These are phyloP conservation scores for Bursaphelenchus okinawaensis DNA, from an alignment of 2,888 invertebrate species.

Conservation along the genomic window DNA sequence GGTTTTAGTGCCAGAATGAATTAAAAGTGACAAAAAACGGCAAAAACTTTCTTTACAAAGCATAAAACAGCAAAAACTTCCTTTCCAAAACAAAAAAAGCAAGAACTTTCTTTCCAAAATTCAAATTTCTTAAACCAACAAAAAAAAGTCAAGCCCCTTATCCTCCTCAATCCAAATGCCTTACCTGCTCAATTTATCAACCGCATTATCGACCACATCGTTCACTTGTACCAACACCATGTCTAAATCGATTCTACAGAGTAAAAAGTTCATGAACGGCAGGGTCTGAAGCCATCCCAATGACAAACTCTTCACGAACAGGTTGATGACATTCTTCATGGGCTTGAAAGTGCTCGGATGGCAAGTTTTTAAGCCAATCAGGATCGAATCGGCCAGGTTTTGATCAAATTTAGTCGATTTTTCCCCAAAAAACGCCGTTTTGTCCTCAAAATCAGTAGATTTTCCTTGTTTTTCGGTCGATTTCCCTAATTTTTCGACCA, in stretches of 20 bases:
- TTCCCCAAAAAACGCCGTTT: neutral
- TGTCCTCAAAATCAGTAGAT: neutral
- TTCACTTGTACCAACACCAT: slow-evolving; percentile 17
- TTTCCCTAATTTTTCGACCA: too few species aligned
- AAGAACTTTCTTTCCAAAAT: neutral
- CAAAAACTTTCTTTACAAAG: neutral
- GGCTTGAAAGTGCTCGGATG: slow-evolving; percentile 10
- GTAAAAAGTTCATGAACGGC: slow-evolving; percentile 20
- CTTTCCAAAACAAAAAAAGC: neutral
- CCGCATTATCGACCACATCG: slow-evolving; percentile 2
- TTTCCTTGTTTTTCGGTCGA: neutral
- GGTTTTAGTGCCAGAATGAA: neutral
- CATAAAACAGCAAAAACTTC: neutral
- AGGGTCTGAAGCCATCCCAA: neutral
- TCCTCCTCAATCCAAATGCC: neutral
- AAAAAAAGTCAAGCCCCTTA: neutral
- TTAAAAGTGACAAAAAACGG: neutral
- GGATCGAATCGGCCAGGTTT: neutral
- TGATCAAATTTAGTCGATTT: neutral
- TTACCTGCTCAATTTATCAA: slow-evolving; percentile 6
- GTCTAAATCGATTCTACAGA: slow-evolving; percentile 24
- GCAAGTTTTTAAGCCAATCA: slow-evolving; percentile 8
- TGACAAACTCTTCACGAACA: neutral
- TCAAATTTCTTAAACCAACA: slow-evolving; percentile 2
- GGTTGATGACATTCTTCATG: slow-evolving; percentile 6